phyloP scores from a whole-genome alignment of 2,113 vertebrate species.

The Ochotona curzoniae region DNA sequence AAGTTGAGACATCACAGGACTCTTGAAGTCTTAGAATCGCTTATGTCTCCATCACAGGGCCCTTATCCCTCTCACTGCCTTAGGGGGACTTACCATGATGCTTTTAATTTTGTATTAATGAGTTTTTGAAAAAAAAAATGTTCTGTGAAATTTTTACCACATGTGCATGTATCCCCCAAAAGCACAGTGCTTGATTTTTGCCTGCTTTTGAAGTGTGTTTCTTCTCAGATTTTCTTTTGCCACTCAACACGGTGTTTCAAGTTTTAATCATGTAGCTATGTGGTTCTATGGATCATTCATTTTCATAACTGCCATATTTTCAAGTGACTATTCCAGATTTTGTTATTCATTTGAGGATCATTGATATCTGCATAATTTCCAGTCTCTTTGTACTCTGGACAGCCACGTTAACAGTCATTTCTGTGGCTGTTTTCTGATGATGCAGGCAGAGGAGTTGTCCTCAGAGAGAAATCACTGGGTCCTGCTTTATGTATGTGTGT shows the following conservation, averaged over 20 bases:
- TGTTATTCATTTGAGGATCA: neutral
- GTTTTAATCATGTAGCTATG: neutral
- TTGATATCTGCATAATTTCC: neutral
- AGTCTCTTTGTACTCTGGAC: neutral
- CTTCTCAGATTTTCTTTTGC: neutral
- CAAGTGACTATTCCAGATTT: neutral
- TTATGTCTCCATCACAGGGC: neutral
- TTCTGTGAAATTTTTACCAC: neutral
- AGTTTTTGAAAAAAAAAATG: neutral
- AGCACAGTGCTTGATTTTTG: neutral
- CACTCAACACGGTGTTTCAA: neutral
- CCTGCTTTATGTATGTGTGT: neutral
- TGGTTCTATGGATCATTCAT: neutral
- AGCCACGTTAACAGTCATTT: neutral
- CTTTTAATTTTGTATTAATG: neutral
- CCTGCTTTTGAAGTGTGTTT: conserved; percentile 24
- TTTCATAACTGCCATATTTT: conserved; percentile 16
- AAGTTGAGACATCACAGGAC: neutral
- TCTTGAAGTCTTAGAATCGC: neutral
- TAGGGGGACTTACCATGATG: neutral
- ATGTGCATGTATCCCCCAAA: neutral
- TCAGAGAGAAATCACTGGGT: neutral
- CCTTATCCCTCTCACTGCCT: neutral
- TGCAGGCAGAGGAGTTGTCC: neutral
- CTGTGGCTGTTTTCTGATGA: neutral